These are phyloP conservation scores for Oryzias javanicus DNA, from an alignment of 2,113 vertebrate genomes.

Conservation along the genomic window DNA sequence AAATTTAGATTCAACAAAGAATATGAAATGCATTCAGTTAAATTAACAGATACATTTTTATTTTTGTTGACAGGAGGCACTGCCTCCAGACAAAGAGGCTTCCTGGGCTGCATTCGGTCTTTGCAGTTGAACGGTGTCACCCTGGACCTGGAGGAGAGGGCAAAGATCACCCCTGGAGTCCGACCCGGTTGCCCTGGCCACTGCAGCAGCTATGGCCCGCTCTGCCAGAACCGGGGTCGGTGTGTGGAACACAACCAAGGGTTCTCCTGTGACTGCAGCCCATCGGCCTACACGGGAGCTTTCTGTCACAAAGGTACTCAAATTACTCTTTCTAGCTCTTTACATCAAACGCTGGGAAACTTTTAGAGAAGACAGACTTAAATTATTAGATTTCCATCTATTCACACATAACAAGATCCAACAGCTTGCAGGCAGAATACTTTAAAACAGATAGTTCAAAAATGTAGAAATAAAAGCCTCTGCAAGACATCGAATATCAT, in stretches of 20 bases:
- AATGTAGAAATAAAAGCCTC: conserved; percentile 3
- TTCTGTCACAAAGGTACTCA: conserved; percentile 88
- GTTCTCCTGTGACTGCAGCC: conserved; percentile 88
- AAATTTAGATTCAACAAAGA: background rate
- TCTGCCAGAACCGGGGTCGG: conserved; percentile 87
- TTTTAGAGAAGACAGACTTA: no score
- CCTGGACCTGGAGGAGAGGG: conserved; percentile 90
- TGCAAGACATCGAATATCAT: conserved; percentile 2
- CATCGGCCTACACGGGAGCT: conserved; percentile 84
- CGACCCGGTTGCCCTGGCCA: conserved; percentile 92
- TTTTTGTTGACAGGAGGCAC: conserved; percentile 83
- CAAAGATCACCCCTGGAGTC: conserved; percentile 90
- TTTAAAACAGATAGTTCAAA: conserved; percentile 23
- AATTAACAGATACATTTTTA: background rate
- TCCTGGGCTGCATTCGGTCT: conserved; percentile 91
- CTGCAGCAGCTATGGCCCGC: conserved; percentile 89
- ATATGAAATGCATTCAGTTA: background rate
- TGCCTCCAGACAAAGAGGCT: conserved; percentile 92
- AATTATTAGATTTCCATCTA: background rate
- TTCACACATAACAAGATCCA: conserved; percentile 7
- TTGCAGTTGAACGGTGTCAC: conserved; percentile 88
- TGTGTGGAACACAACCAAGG: conserved; percentile 86
- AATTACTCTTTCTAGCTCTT: background rate
- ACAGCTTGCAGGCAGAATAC: background rate
- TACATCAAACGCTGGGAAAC: background rate